Base-by-base conservation (phyloP, 1,140 invertebrate genomes). In the Drosophila melanica region DNA sequence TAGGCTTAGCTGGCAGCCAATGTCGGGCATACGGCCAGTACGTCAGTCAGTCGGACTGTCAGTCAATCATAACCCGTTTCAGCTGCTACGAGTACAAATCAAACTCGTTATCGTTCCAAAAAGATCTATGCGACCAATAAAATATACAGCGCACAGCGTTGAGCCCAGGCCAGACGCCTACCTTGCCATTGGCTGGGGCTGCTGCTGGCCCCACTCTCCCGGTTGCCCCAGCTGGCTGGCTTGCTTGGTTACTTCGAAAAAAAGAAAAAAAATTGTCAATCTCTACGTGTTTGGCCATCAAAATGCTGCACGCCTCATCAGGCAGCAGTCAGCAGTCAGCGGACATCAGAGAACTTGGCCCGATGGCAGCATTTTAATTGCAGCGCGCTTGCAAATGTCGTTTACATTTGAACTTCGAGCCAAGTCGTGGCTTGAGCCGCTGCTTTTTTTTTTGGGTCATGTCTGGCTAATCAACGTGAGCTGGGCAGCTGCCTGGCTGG, bases 61-160 rank as follows among this genome's bases (percentile, higher is more conserved):
- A 82, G 84, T 87, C 84, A 87, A 89, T 89, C 84, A 89, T 89
- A 89, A 89, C 84, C 84, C 84, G 84, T 89, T 89, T 82, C 77
- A 48, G 85, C 59, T 74, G 79, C 81, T 77, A 60, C 66, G 82
- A 74, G 75, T 80, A 84, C 84, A 87, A 87, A 87, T 87, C 84
- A 87, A 85, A 87, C 79, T 82, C 68, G 84, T 89, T 89, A 89
- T 89, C 84, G 80, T 84, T 66, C 66, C 84, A 75, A 77, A 76
- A 71, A 86, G 72, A 86, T 86, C 82, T 87, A 67, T 86, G 75
- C 79, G 58, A 89, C 64, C 82, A 82, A 86, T 86, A 89, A 86
- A 86, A 89, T 75, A 81, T 87, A 79, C 71, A 68, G 64, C 55
- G 30, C 54, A 69, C 53, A 51, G 55, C 55, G 37, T 12, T 27